Base-by-base conservation (phyloP, 2,113 vertebrate species). In the Stigmatopora nigra region DNA sequence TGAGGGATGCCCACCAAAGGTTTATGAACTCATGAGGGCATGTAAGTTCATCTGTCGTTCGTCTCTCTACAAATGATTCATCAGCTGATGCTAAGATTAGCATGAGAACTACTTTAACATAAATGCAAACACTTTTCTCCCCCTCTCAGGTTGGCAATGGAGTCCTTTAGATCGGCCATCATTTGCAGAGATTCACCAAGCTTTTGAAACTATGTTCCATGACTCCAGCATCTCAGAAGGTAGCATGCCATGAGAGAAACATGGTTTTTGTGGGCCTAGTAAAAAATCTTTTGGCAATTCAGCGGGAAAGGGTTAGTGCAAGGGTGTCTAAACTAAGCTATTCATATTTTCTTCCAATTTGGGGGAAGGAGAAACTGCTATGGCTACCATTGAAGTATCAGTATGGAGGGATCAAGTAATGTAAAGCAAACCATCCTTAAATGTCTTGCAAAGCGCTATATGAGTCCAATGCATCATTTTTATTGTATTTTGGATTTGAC, bases 131-230 rank as follows among this genome's bases (percentile, higher is more conserved):
- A 41, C 2, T 12, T 8, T 71, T 13, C 66, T n/a, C 81, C 20
- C 3, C 81, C 20, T 3, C 58, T 70, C 47, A 98, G 96, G 97
- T 77, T 98, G 95, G 97, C 95, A 96, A 83, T 99, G 97, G 97
- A 97, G 92, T 78, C 96, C 95, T 45, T 72, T 94, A 31, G 97
- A 99, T 64, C 84, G 97, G 41, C 97, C 96, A 13, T 96, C 94
- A 2, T 99, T 99, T 89, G 92, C 95, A 69, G 95, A 99, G 84
- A 96, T 91, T 53, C 97, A 99, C 78, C 97, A 98, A 87, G 97
- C 97, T 59, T 99, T 99, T 79, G 97, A 99, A 88, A 98, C 97
- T 0, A 99, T 99, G 97, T 99, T 99, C 79, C 96, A 99, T 0
- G 95, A 98, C 83, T 99, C 97, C 0, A 99, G 96, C 88, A 99